Evolutionary conservation across 2,888 invertebrate species (phyloP).

Genomic region (Mylabris sibirica): DNA sequence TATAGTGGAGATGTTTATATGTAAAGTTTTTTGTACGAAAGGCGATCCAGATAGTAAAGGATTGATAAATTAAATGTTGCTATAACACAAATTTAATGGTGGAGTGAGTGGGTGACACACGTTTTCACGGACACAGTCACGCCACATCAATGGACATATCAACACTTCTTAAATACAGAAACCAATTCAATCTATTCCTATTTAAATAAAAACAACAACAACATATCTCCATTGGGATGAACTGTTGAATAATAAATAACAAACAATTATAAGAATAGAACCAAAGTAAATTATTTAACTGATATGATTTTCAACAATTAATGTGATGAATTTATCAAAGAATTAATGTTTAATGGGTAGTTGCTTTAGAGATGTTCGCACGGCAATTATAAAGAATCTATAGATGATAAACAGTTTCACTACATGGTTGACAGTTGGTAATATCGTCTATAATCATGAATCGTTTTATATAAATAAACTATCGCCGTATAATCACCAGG

Average conservation of each 20-base stretch:
- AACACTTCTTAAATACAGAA: conserved; percentile 3
- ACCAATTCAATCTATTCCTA: not conserved
- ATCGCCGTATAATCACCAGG: conserved; percentile 38
- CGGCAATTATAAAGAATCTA: conserved; percentile 40
- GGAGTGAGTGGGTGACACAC: conserved; percentile 40
- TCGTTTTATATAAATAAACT: conserved; percentile 33
- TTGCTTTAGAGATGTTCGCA: conserved; percentile 38
- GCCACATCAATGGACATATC: conserved; percentile 32
- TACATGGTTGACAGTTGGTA: conserved; percentile 38
- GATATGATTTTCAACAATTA: conserved; percentile 25
- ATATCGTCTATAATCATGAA: conserved; percentile 38
- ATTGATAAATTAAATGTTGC: conserved; percentile 46
- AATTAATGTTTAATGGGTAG: conserved; percentile 27
- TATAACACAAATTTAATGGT: conserved; percentile 44
- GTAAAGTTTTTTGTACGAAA: conserved; percentile 35
- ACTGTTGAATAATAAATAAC: not conserved
- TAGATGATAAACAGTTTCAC: conserved; percentile 37
- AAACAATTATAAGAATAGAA: not conserved
- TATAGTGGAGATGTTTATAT: conserved; percentile 39
- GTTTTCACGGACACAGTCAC: conserved; percentile 33
- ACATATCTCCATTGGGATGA: no score
- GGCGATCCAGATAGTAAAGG: conserved; percentile 43
- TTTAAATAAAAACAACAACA: not conserved
- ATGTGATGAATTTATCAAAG: conserved; percentile 37
- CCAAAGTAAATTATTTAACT: not conserved